Evolutionary conservation across 2,113 vertebrate species (phyloP), one percentile per base, ranked within the genome.

Genomic region (Syngnathus floridae): DNA sequence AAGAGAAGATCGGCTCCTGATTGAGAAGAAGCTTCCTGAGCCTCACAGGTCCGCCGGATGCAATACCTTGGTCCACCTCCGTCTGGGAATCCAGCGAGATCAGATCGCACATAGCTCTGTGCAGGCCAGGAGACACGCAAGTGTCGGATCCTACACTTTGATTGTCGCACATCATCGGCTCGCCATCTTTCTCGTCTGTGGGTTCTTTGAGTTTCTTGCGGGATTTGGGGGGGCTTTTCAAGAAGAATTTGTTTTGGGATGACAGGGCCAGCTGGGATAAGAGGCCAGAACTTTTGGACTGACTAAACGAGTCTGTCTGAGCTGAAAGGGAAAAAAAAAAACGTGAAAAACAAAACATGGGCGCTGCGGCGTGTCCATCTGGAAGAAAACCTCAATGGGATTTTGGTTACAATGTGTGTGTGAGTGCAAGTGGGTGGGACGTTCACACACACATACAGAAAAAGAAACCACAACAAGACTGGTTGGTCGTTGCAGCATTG

Each of bases 1-100:
- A 84, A 73, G 45, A 21, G 76, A 70, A 75, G 26, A 65, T 22
- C 10, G 8, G 7, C 19, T 26, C 21, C 13, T n/a, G 19, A 40
- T 14, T n/a, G 3, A 38, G 17, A 1, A 17, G 75, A 36, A 82
- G n/a, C 52, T 12, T 35, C 26, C 31, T 26, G 14, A 76, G 71
- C 66, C 55, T 75, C 52, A 38, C 0, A 22, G 11, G 21, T 22
- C 64, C 46, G 80, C 71, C 74, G 68, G 81, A 17, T 60, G 80
- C 70, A 84, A 86, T 95, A 95, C 95, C 94, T 96, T 92, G 85
- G 64, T 86, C 73, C 86, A 93, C 73, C 86, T 95, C 91, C 84
- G 91, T 80, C 80, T 92, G 76, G 62, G 91, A 92, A 79, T 93
- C 91, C 90, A 84, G 82, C 56, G 86, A 90, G 73, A 88, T 85